phyloP scores from a whole-genome alignment of 2,797 vertebrate species.

The Sebastes hubbsi region DNA sequence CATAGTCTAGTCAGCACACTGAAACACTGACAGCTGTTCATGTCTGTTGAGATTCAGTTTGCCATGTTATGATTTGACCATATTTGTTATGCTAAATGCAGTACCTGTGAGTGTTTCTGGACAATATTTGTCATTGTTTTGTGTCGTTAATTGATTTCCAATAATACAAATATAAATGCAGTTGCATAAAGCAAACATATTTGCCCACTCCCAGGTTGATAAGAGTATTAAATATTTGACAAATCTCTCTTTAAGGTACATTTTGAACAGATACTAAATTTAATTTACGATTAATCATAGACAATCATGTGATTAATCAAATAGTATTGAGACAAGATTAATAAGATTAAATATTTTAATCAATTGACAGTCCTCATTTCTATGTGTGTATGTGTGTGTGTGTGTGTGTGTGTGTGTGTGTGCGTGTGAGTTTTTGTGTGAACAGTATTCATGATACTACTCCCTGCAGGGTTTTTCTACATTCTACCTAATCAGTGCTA shows the following conservation, averaged over 20 bases:
- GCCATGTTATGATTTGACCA: not conserved
- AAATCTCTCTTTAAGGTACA: too few species aligned
- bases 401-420: not conserved
- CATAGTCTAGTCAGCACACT: too few species aligned
- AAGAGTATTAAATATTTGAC: too few species aligned
- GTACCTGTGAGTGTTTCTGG: not conserved
- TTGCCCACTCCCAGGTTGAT: too few species aligned
- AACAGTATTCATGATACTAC: slow-evolving; percentile 2
- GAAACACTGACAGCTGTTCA: too few species aligned
- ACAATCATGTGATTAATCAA: too few species aligned
- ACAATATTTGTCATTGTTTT: not conserved
- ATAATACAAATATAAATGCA: not conserved
- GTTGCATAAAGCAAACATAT: not conserved
- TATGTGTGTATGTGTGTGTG: not conserved
- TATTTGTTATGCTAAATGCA: not conserved
- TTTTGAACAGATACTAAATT: too few species aligned
- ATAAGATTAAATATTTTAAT: not conserved
- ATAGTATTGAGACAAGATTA: too few species aligned
- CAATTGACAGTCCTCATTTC: not conserved
- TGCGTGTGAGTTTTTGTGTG: not conserved
- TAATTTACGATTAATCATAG: too few species aligned
- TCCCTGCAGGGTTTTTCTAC: slow-evolving; percentile 16
- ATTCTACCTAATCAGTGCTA: slow-evolving; percentile 35
- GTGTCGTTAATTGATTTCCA: not conserved
- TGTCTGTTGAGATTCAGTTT: too few species aligned